Base-by-base conservation (phyloP, 1,140 invertebrate genomes). In the Babylonia areolata region DNA sequence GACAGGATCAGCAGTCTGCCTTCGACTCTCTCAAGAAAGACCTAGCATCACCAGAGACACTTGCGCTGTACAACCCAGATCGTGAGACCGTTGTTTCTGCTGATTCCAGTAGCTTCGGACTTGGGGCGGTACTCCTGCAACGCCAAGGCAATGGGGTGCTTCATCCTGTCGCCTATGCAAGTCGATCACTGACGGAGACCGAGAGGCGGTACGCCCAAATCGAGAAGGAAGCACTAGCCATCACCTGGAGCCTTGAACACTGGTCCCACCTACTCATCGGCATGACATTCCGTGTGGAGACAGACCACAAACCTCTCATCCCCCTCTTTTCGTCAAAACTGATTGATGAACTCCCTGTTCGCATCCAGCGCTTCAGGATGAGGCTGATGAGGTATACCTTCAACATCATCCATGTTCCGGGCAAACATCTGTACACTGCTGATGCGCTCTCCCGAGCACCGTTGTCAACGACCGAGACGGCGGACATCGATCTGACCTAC, bases 191-290 rank as follows among this genome's bases (percentile, higher is more conserved):
- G 31, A 89, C 81, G 2, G 42, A 51, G 37, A 54, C 94, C 5
- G 94, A 96, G 88, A 86, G 90, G 87, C 94, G 93, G 69, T 95
- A 96, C 80, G 89, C 93, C 20, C 94, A 95, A 86, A 94, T 95
- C 40, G 95, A 96, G 75, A 95, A 94, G 90, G 95, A 96, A 92
- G 95, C 93, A 9, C 89, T 95, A n/a, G 94, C 94, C 12, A 91
- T 95, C 23, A 73, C 33, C 5, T 31, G 87, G 95, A 42, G 93
- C 3, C 93, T 95, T 37, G 92, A 93, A 83, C 95, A 95, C 89
- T 96, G 95, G 90, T 90, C 94, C 28, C 87, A 95, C 73, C 96
- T 95, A 88, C 81, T 95, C 5, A 94, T 90, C 87, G 79, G 95
- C 93, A 80, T 90, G 89, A 39, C 87, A 42, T 87, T 92, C 35